phyloP scores from a whole-genome alignment of 2,888 invertebrate genomes.

The Bhutanitis thaidina region DNA sequence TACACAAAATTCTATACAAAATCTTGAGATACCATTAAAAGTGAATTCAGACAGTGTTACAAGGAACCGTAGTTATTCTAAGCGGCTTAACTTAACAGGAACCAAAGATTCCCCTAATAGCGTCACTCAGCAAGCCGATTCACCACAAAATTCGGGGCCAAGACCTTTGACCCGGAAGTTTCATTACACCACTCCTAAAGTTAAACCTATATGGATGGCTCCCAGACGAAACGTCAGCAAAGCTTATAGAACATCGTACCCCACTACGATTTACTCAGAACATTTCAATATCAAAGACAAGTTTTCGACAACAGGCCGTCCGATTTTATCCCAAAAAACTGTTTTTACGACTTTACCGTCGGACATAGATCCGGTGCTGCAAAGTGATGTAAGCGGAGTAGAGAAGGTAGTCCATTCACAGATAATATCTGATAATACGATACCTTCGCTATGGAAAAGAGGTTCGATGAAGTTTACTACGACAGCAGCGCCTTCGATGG shows the following conservation, averaged over 20 bases:
- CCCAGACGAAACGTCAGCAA: constrained; percentile 54
- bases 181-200: constrained; percentile 61
- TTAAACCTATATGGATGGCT: constrained; percentile 65
- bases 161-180: constrained; percentile 57
- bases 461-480: constrained; percentile 68
- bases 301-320: constrained; percentile 37
- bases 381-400: constrained; percentile 57
- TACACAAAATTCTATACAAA: constrained; percentile 46
- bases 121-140: constrained; percentile 51
- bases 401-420: constrained; percentile 65
- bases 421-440: constrained; percentile 67
- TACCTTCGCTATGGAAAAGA: constrained; percentile 69
- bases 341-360: constrained; percentile 65
- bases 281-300: constrained; percentile 64
- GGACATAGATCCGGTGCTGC: constrained; percentile 71
- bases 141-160: constrained; percentile 31
- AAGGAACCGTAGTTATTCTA: constrained; percentile 61
- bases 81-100: constrained; percentile 55
- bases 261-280: constrained; percentile 66
- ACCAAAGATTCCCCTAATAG: constrained; percentile 63
- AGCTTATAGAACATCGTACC: constrained; percentile 39
- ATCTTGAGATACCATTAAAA: constrained; percentile 48
- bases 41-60: constrained; percentile 42
- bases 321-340: constrained; percentile 41
- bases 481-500: constrained; percentile 46